A percentile compares a stretch with the other conserved stretches of the same genome.
Conservation (phyloP, 2,797 vertebrate genomes). For the Sebastes cheni region DNA sequence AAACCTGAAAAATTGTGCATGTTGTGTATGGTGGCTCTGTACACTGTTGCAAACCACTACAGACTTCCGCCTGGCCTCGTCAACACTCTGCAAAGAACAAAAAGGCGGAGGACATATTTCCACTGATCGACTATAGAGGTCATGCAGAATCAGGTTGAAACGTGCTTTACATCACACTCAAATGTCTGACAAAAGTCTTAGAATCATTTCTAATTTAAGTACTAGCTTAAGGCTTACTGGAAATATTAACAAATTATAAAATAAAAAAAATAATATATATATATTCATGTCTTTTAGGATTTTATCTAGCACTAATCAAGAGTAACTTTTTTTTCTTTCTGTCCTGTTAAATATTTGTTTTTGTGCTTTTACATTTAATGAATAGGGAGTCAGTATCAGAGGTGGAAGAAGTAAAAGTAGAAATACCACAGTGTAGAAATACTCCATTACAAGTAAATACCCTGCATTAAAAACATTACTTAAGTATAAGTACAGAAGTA, state of each 20-base stretch:
- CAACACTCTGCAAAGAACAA: slow-evolving; percentile 31
- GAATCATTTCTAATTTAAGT: not conserved
- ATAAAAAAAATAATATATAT: no score
- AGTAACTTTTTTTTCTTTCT: not conserved
- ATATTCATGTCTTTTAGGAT: not conserved
- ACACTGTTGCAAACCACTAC: slow-evolving; percentile 63
- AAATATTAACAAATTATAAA: not conserved
- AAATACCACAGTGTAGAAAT: no score
- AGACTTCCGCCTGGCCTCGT: slow-evolving; percentile 61
- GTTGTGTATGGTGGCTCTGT: slow-evolving; percentile 44
- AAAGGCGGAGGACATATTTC: slow-evolving; percentile 31
- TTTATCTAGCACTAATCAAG: not conserved
- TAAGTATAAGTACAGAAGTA: no score
- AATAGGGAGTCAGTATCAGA: not conserved
- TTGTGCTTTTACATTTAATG: not conserved
- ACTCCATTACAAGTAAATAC: no score
- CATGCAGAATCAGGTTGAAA: slow-evolving; percentile 20
- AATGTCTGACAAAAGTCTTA: not conserved
- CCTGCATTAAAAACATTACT: no score
- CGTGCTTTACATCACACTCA: slow-evolving; percentile 1
- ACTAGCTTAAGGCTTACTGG: not conserved
- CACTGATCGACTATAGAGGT: slow-evolving; percentile 47
- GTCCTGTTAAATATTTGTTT: not conserved
- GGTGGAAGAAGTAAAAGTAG: no score
- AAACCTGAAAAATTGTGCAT: slow-evolving; percentile 84